Percentiles rank a stretch among this genome's conserved stretches.
Evolutionary conservation across 2,888 invertebrate species (phyloP).

Genomic region (Andrena bicolor): DNA sequence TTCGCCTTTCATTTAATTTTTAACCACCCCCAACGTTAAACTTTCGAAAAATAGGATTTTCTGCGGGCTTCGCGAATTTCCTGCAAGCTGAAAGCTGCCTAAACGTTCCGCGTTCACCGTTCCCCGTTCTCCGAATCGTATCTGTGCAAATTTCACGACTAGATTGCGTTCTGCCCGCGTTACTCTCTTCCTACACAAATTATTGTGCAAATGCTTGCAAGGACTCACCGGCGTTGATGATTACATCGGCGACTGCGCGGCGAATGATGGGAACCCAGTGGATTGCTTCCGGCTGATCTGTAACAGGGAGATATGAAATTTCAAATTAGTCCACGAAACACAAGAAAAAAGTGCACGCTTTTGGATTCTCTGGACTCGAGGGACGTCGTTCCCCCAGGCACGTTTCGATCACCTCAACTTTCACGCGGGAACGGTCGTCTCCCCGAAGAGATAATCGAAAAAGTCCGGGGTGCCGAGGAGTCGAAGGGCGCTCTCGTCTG

Average conservation of each 20-base stretch:
- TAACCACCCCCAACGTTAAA: neutral
- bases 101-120: neutral
- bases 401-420: neutral
- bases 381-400: neutral
- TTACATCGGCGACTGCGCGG: conserved; percentile 22
- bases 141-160: neutral
- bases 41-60: neutral
- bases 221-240: conserved; percentile 24
- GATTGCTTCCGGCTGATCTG: conserved; percentile 25
- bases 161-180: neutral
- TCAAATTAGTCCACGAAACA: neutral
- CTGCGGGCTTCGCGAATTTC: neutral
- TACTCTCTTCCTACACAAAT: neutral
- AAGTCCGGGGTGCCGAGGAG: conserved; percentile 2
- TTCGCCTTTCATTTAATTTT: conserved; percentile 32
- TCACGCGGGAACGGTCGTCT: too few relatives aligned
- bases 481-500: conserved; percentile 8
- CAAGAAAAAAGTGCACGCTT: neutral
- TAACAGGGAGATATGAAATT: conserved; percentile 1
- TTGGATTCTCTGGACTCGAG: neutral
- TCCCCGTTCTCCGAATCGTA: neutral
- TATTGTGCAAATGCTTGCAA: too few relatives aligned
- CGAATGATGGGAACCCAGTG: neutral
- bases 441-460: conserved; percentile 5
- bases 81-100: neutral